phyloP scores from a whole-genome alignment of 2,113 vertebrate species.

The Pachyramphus minor region DNA sequence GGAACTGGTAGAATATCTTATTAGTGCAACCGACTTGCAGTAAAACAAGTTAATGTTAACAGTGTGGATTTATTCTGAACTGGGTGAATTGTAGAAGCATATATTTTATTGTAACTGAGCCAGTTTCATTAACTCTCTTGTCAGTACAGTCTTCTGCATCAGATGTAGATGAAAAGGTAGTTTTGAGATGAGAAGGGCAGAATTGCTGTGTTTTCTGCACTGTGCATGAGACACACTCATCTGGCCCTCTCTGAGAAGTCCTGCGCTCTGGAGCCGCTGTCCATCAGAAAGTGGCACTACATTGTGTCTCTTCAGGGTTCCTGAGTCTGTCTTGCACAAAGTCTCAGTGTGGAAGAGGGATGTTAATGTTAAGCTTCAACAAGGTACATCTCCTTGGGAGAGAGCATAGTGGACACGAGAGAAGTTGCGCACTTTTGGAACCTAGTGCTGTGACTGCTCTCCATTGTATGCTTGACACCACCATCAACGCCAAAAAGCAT shows the following conservation, averaged over 20 bases:
- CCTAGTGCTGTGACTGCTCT: neutral
- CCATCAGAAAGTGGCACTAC: neutral
- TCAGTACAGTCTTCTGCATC: neutral
- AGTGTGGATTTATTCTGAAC: neutral
- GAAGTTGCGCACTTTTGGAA: neutral
- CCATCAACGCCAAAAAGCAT: neutral
- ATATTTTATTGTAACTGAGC: neutral
- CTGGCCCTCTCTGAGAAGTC: accelerated
- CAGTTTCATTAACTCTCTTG: neutral
- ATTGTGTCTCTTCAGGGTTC: neutral
- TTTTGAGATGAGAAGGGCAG: neutral
- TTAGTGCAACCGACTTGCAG: neutral
- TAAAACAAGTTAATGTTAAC: neutral
- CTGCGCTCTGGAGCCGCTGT: neutral
- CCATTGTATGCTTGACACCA: neutral
- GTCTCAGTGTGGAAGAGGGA: neutral
- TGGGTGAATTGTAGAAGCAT: neutral
- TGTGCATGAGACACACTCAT: accelerated
- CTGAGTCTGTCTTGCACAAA: neutral
- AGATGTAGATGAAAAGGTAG: neutral
- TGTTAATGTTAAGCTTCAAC: neutral
- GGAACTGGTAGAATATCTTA: neutral
- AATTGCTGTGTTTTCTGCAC: accelerated
- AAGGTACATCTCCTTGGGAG: neutral
- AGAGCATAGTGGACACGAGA: neutral